Conservation (phyloP, 2,797 vertebrate genomes). For the Coilia nasus region DNA sequence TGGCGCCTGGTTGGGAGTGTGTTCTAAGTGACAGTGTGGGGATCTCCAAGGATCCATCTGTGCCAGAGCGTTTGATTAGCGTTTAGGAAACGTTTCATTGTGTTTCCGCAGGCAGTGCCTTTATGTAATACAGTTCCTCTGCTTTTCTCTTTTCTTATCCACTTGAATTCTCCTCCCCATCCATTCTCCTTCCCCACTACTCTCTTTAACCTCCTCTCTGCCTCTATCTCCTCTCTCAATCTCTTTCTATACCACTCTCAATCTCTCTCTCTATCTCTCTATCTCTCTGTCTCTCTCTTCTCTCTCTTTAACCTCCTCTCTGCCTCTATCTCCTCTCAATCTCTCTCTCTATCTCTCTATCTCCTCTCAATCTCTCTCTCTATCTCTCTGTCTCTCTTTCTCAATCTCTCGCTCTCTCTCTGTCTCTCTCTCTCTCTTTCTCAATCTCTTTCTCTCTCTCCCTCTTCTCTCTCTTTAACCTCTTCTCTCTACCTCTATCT, state of each 20-base stretch:
- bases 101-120: not conserved
- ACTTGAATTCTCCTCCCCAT: not conserved
- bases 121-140: not conserved
- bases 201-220: not conserved
- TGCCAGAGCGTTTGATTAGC: constrained; percentile 4
- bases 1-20: not conserved
- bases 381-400: too few species aligned
- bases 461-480: not conserved
- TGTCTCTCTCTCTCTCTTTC: too few species aligned
- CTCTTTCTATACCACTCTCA: not conserved
- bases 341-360: not conserved
- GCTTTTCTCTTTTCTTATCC: not conserved
- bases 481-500: not conserved
- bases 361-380: not conserved
- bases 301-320: not conserved
- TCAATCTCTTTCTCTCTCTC: too few species aligned
- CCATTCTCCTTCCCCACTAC: not conserved
- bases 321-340: not conserved
- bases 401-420: too few species aligned
- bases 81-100: constrained; percentile 11
- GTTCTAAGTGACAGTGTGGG: constrained; percentile 1
- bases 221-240: not conserved
- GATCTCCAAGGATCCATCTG: not conserved
- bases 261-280: not conserved
- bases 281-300: not conserved